These are phyloP conservation scores for Amphipoea oculea DNA, from an alignment of 2,888 invertebrate species.

Conservation along the genomic window DNA sequence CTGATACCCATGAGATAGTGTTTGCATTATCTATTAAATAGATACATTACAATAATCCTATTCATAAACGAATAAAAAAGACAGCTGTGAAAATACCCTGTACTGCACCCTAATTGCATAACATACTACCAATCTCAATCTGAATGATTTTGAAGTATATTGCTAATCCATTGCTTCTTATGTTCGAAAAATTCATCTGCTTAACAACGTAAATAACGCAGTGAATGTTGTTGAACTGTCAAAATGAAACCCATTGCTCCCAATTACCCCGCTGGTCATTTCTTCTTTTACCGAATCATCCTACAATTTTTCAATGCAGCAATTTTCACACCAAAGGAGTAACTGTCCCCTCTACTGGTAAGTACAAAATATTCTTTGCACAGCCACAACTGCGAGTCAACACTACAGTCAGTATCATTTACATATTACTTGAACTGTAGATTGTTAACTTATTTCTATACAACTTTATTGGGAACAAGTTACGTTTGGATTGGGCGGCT, in stretches of 20 bases:
- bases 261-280: neutral
- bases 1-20: neutral
- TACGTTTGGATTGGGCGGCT: conserved; percentile 23
- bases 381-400: conserved; percentile 40
- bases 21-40: too few species aligned
- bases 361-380: conserved; percentile 52
- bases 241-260: too few species aligned
- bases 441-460: conserved; percentile 59
- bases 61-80: neutral
- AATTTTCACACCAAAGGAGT: neutral
- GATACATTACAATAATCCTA: too few species aligned
- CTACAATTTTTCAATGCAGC: too few species aligned
- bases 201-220: too few species aligned
- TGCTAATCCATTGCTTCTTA: too few species aligned
- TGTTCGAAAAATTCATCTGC: too few species aligned
- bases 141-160: too few species aligned
- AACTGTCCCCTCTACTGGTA: conserved; percentile 48
- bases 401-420: conserved; percentile 51
- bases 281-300: neutral
- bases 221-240: too few species aligned
- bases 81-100: neutral
- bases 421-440: conserved; percentile 52
- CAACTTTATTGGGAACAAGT: conserved; percentile 49
- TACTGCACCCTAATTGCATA: too few species aligned
- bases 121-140: too few species aligned